phyloP scores from a whole-genome alignment of 2,888 invertebrate species.

The Parnassius mnemosyne region DNA sequence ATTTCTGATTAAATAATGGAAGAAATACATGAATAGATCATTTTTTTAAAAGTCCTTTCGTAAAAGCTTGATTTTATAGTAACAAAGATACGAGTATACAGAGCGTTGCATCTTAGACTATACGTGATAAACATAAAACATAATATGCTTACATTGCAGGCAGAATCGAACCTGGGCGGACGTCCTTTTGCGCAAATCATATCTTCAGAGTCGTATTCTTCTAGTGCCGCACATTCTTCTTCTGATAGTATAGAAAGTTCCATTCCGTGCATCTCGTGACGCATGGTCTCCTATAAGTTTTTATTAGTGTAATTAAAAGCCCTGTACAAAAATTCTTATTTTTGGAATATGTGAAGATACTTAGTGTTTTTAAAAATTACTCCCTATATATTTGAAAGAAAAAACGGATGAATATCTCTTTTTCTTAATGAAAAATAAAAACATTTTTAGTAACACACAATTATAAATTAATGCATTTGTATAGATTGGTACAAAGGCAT shows the following conservation, averaged over 20 bases:
- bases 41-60: no score
- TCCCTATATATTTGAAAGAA: neutral
- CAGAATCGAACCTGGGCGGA: slow-evolving; percentile 60
- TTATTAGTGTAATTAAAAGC: slow-evolving; percentile 1
- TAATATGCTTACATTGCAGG: slow-evolving; percentile 63
- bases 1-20: no score
- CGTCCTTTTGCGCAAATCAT: slow-evolving; percentile 67
- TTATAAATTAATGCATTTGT: no score
- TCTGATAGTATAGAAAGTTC: slow-evolving; percentile 51
- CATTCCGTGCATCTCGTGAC: slow-evolving; percentile 69
- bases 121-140: no score
- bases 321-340: neutral
- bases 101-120: no score
- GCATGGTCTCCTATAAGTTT: slow-evolving; percentile 59
- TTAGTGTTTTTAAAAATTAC: no score
- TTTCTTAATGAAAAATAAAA: neutral
- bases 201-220: slow-evolving; percentile 54
- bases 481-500: no score
- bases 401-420: neutral
- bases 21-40: no score
- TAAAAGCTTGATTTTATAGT: no score
- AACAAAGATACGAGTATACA: no score
- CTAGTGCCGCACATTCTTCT: slow-evolving; percentile 47
- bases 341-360: no score
- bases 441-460: slow-evolving; percentile 5